These are phyloP conservation scores for Bombus sylvicola DNA, from an alignment of 1,140 invertebrate species.

Conservation along the genomic window DNA sequence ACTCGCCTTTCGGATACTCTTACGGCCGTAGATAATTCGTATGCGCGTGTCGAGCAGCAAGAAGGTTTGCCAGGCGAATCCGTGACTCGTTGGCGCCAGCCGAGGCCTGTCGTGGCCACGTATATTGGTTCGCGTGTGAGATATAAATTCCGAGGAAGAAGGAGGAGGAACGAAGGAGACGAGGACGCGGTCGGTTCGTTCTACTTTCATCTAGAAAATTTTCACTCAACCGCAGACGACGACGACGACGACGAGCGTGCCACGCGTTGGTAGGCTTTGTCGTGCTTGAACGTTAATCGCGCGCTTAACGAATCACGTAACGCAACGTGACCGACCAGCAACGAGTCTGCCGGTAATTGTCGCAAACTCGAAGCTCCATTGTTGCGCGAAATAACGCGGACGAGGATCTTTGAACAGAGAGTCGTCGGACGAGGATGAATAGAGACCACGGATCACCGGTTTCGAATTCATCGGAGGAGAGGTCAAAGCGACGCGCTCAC, in stretches of 20 bases:
- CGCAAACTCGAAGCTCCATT: slow-evolving; percentile 22
- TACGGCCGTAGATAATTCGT: background rate
- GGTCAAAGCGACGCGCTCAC: background rate
- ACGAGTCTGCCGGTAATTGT: slow-evolving; percentile 19
- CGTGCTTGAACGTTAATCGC: slow-evolving; percentile 26
- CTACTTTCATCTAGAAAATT: slow-evolving; percentile 8
- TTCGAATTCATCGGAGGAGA: background rate
- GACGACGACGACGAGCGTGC: no score
- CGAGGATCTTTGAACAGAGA: slow-evolving; percentile 12
- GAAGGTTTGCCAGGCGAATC: background rate
- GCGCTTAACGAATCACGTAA: background rate
- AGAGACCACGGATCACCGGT: background rate
- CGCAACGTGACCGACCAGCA: background rate
- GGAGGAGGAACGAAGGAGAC: background rate
- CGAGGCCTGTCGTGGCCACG: no score
- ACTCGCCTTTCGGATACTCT: background rate
- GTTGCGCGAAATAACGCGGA: slow-evolving; percentile 12
- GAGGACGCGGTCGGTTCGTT: background rate
- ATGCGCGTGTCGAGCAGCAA: background rate
- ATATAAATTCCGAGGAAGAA: background rate
- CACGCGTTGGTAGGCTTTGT: background rate
- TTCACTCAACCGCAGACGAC: slow-evolving; percentile 1
- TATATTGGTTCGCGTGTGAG: no score
- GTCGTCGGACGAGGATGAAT: background rate
- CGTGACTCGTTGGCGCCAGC: no score